A percentile compares a stretch with the other conserved stretches of the same genome.
Conservation (phyloP, 2,113 vertebrate genomes). For the Cepphus grylle region DNA sequence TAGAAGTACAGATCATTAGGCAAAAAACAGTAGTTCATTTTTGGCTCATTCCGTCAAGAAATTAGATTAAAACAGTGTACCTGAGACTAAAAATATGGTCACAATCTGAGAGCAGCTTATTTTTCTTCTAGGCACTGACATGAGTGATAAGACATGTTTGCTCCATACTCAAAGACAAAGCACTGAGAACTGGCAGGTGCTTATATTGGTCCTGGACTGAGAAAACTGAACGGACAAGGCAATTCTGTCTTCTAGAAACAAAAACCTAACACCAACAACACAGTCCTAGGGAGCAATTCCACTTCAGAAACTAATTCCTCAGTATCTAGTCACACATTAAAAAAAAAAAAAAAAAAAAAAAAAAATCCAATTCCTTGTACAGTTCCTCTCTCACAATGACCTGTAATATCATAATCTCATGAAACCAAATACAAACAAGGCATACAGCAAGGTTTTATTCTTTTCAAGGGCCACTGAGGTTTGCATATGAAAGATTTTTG, state of each 20-base stretch:
- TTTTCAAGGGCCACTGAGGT: not conserved
- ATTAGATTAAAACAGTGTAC: not conserved
- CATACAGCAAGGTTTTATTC: not conserved
- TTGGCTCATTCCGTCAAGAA: not conserved
- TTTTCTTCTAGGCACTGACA: not conserved
- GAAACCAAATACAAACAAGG: not conserved
- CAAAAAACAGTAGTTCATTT: not conserved
- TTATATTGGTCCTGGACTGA: not conserved
- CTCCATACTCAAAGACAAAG: not conserved
- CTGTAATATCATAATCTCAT: not conserved
- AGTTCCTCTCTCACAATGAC: not conserved
- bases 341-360: not conserved
- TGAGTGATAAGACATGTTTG: not conserved
- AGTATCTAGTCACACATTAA: not conserved
- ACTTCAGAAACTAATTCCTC: not conserved
- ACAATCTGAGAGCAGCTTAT: not conserved
- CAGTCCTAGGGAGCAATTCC: not conserved
- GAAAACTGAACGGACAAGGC: not conserved
- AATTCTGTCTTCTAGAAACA: not conserved
- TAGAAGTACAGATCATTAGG: not conserved
- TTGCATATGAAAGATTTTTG: not conserved
- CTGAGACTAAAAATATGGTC: not conserved
- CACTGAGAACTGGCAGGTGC: not conserved
- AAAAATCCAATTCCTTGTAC: not conserved
- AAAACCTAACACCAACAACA: not conserved